These are phyloP conservation scores for Clupea harengus DNA, from an alignment of 2,113 vertebrate species.

Conservation along the genomic window DNA sequence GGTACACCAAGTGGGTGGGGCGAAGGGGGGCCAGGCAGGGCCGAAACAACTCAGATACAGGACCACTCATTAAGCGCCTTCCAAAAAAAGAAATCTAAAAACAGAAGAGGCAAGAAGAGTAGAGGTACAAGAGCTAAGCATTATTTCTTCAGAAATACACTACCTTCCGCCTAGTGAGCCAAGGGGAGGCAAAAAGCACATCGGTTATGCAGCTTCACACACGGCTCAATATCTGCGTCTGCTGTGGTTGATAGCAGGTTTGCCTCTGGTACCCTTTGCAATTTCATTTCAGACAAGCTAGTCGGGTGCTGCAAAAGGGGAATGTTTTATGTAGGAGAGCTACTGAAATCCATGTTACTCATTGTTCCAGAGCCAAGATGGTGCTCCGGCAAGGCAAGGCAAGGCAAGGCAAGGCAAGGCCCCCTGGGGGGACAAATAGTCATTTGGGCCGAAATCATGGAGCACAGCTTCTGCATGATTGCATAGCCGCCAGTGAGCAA, in stretches of 20 bases:
- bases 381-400: neutral
- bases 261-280: neutral
- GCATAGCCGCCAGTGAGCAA: neutral
- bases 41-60: no score
- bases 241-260: neutral
- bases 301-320: neutral
- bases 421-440: neutral
- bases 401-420: neutral
- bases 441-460: constrained; percentile 1
- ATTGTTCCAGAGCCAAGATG: neutral
- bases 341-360: neutral
- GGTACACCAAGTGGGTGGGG: no score
- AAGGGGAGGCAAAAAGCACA: neutral
- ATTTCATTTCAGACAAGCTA: neutral
- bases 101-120: neutral
- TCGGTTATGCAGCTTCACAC: neutral
- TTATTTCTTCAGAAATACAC: neutral
- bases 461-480: constrained; percentile 8
- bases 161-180: neutral
- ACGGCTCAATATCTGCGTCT: neutral
- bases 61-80: neutral
- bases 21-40: no score
- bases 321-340: neutral
- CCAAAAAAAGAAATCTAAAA: neutral
- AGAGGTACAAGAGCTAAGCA: neutral